phyloP scores from a whole-genome alignment of 2,113 vertebrate genomes.

The Myodes glareolus region DNA sequence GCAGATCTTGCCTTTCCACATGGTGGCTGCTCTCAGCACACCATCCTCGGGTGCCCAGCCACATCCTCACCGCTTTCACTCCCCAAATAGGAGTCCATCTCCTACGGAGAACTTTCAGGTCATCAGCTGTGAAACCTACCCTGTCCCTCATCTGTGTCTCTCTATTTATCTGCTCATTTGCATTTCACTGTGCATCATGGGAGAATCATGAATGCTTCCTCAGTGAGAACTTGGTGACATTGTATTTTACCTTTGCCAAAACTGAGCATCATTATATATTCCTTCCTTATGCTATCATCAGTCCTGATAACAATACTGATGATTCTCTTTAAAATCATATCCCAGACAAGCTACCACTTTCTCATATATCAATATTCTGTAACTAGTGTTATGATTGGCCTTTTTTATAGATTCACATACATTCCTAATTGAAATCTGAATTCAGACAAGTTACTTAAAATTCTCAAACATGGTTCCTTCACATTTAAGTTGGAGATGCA shows the following conservation, averaged over 20 bases:
- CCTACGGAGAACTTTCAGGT: background rate
- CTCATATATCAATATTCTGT: background rate
- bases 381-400: background rate
- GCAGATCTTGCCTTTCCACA: conserved; percentile 58
- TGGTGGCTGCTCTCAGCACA: conserved; percentile 67
- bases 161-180: conserved; percentile 19
- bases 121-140: background rate
- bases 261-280: background rate
- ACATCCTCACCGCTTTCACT: background rate
- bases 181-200: background rate
- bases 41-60: background rate
- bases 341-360: background rate
- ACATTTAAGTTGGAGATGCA: background rate
- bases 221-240: background rate
- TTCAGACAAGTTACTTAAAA: background rate
- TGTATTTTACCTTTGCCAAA: background rate
- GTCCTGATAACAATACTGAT: background rate
- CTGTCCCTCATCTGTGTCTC: background rate
- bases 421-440: background rate
- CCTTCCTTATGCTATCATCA: background rate
- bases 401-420: background rate
- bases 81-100: background rate
- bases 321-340: background rate
- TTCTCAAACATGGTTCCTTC: background rate
- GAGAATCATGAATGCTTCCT: background rate